A percentile compares a stretch with the other conserved stretches of the same genome.
Conservation (phyloP, 2,797 vertebrate species). For the Schizothorax lantsangensis region DNA sequence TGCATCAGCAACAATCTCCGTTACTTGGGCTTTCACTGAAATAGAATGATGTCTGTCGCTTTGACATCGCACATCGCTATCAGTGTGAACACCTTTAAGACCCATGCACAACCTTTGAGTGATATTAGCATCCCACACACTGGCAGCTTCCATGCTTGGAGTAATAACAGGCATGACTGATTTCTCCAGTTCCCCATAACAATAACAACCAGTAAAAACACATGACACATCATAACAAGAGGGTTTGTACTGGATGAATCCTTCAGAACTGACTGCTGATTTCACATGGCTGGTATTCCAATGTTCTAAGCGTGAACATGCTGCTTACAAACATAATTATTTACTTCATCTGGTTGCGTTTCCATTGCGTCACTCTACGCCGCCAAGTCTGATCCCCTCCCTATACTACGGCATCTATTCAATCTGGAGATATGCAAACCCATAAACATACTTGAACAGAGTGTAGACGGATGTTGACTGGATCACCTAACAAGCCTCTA, state of each 20-base stretch:
- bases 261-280: constrained; percentile 20
- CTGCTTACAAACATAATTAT: constrained; percentile 33
- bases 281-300: constrained; percentile 12
- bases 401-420: not conserved
- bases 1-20: not conserved
- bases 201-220: constrained; percentile 21
- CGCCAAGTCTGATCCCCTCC: not conserved
- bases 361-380: constrained; percentile 37
- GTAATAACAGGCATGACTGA: constrained; percentile 40
- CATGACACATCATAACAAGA: constrained; percentile 7
- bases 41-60: not conserved
- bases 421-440: constrained; percentile 43
- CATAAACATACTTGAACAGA: constrained; percentile 41
- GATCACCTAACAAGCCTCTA: constrained; percentile 17
- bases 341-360: constrained; percentile 29
- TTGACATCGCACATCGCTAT: not conserved
- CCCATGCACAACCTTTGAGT: not conserved
- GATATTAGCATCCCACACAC: constrained; percentile 26
- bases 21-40: not conserved
- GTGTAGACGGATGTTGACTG: constrained; percentile 29
- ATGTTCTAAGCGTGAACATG: not conserved
- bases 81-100: not conserved
- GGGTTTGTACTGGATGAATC: not conserved
- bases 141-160: constrained; percentile 22
- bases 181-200: constrained; percentile 17